Conservation (phyloP, 1,140 invertebrate species). For the Mycetomoellerius zeteki region DNA sequence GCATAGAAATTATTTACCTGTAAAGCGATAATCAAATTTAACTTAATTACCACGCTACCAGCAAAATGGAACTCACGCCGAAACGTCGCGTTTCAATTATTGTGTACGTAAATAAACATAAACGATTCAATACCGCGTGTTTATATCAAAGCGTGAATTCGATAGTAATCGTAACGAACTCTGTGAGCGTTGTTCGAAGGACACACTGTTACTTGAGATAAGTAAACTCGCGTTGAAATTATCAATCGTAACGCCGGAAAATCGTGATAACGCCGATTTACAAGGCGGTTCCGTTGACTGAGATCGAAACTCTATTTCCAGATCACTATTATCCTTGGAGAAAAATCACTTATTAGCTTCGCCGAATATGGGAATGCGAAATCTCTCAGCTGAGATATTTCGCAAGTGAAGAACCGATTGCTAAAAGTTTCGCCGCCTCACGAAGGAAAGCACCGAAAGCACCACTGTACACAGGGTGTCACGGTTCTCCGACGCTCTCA, state of each 20-base stretch:
- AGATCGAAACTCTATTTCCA: neutral
- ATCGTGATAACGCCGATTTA: neutral
- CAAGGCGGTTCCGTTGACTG: neutral
- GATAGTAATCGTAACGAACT: neutral
- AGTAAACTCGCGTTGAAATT: neutral
- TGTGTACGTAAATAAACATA: neutral
- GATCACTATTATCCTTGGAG: neutral
- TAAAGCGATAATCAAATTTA: neutral
- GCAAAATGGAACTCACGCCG: neutral
- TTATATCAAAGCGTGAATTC: neutral
- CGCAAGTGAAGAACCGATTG: neutral
- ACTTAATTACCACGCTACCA: neutral
- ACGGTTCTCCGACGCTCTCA: neutral
- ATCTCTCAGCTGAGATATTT: neutral
- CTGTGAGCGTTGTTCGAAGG: neutral
- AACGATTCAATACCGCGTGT: neutral
- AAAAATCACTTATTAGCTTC: neutral
- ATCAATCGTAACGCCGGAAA: neutral
- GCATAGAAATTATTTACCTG: neutral
- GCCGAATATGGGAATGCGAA: neutral
- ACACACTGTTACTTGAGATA: neutral
- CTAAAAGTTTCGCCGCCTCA: neutral
- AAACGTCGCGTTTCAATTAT: neutral
- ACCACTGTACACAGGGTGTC: neutral
- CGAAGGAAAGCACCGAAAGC: neutral